Base-by-base conservation (phyloP, 2,888 invertebrate species). In the Lasioglossum villosulum region DNA sequence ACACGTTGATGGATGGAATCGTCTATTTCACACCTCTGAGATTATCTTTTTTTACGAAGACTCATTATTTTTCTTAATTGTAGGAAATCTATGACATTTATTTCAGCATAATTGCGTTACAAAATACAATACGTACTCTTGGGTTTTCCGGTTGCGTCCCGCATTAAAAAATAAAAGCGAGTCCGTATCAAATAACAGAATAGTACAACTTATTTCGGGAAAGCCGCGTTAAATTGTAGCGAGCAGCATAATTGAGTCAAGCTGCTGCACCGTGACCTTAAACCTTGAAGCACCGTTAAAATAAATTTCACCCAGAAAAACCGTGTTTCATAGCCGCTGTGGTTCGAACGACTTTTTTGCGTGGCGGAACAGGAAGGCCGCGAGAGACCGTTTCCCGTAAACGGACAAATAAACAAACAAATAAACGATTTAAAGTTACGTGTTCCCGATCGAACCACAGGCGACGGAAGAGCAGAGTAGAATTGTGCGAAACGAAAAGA, bases 351-450 rank as follows among this genome's bases (percentile, higher is more conserved):
- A 4, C 23, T 39, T 37, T 34, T 68, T 68, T n/a, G 23, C 68
- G 27, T 16, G 37, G 68, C 68, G 68, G 68, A 66, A 23, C 37
- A 10, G 10, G 1, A 4, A 4, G 12, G 23, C 34, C 37, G 56
- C 27, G 16, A 37, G 27, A 52, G 52, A 52, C 52, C 27, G 74
- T 52, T 74, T 37, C 39, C 59, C 42, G 30, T 42, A 19, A 30
- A 30, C 42, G 63, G 39, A 19, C 48, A 34, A 48, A 68, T 77
- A 77, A 77, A 77, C 76, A 48, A 68, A 76, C 68, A 77, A 68
- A 68, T 39, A 68, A 77, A 48, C 48, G 48, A 77, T 84, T 77
- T 79, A 71, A 83, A 74, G 73, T 81, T 74, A 68, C 30, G 16
- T 16, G 59, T 59, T 59, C 12, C 14, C 59, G 59, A 59, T 59